Base-by-base conservation (phyloP, 2,888 invertebrate species). In the Stratiomys singularior region DNA sequence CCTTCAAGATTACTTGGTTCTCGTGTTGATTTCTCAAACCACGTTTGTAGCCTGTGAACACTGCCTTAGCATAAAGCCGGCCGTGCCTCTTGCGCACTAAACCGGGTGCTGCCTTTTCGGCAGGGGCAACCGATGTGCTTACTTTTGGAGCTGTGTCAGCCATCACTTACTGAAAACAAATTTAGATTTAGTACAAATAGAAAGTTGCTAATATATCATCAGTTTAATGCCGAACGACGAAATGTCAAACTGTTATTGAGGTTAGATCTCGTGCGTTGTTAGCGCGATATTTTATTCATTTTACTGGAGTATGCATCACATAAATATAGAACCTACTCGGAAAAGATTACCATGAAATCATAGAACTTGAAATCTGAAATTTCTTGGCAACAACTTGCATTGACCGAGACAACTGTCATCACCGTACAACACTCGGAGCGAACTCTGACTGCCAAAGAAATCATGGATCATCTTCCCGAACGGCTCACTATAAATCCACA, bases 1-100 rank as follows among this genome's bases (percentile, higher is more conserved):
- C 93, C 90, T 96, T 97, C 80, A 99, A 89, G 25, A 99, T 92
- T 25, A 99, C 95, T 78, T 98, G 98, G 89, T 96, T 96, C 89
- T 99, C 99, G 85, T 97, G 96, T 88, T 99, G 99, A 88, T 98
- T 99, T 82, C 99, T 93, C 80, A 97, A 92, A 81, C 99, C 98
- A 83, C 99, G 93, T 88, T 97, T 98, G 89, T 94, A 95, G 82
- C 95, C 95, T 82, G 97, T 96, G 89, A 99, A 99, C 76, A 98
- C 94, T 58, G 97, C 98, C 88, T 98, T 98, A n/a, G 96, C 96
- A 85, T 98, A 99, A 69, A 99, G 90, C 83, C 98, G 91, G 78
- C 96, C 96, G 85, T 94, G 94, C 81, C 94, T 85, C 80, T 86
- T 87, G 80, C 84, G 84, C 79, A 85, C 83, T 80, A 86, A 85